Evolutionary conservation across 2,888 invertebrate genomes (phyloP), one percentile per base, ranked within the genome.

Genomic region (Chymomyza procnemis): DNA sequence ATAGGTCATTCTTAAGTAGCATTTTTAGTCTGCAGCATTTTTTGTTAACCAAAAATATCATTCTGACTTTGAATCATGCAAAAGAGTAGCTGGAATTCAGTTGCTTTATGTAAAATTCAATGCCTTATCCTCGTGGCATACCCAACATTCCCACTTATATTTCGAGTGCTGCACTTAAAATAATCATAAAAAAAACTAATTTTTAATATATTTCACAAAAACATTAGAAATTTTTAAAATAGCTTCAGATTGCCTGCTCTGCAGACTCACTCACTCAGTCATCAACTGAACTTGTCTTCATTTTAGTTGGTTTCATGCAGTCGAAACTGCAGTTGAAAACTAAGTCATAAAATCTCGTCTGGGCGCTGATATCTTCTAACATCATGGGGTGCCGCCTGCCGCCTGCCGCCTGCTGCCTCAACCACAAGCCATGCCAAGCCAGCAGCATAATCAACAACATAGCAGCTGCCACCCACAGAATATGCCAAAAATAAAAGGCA

Each of bases 381-480:
- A n/a, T 46, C 62, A 48, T 18, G 59, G 63, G 47, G n/a, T n/a
- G n/a, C n/a, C n/a, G n/a, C n/a, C n/a, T n/a, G n/a, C n/a, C n/a
- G n/a, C n/a, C n/a, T n/a, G n/a, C n/a, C n/a, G n/a, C n/a, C n/a
- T n/a, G n/a, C 62, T 21, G 46, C 57, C 47, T 68, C 50, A 67
- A 65, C 30, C 67, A 74, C 67, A 60, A 70, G n/a, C 67, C 75
- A 71, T 64, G 74, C 66, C 73, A 66, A n/a, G 57, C 3, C 80
- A 80, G 75, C 88, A 85, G 73, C 80, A 87, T 80, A 85, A 77
- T 85, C 86, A 85, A 73, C 78, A 77, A 65, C 70, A 4, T 26
- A 26, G 6, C 26, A 26, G 26, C 26, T 26, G 0, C 26, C 26
- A 26, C 26, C 26, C 26, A 26, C 6, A 26, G 26, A 26, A 26